Base-by-base conservation (phyloP, 2,888 invertebrate genomes). In the Diplolepis rosae region DNA sequence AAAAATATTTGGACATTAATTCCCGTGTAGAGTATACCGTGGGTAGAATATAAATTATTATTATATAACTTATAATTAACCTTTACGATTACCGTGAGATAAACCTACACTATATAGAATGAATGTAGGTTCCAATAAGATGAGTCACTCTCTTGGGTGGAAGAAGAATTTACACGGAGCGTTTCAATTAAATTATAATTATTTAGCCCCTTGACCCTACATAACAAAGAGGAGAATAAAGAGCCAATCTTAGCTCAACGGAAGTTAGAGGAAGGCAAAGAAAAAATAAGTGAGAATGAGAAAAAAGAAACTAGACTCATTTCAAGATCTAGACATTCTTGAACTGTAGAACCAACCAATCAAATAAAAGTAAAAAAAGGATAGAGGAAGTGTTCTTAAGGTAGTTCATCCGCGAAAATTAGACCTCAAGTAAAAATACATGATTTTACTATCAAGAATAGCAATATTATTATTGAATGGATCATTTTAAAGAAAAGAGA, bases 171-270 rank as follows among this genome's bases (percentile, higher is more conserved):
- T 22, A 22, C 11, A 48, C 22, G 11, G 48, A 48, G 39, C 39
- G 39, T 22, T 61, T 61, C 61, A 42, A 61, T 61, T 61, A 61
- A 24, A 61, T 61, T 42, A 61, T 61, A 61, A 61, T 61, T 61
- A 61, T 39, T 61, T 39, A n/a, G 61, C 13, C 61, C 61, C 24
- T 1, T 61, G 61, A 61, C 61, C 61, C 35, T 4, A 24, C n/a
- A n/a, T 39, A 39, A 61, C 35, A 61, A 61, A 56, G 9, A 13
- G 13, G 9, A 24, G 24, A 39, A 61, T 61, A n/a, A 24, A 61
- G 39, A 35, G 39, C n/a, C 24, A 24, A 24, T 27, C 61, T 39
- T 9, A 18, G 9, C 24, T 13, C 35, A 35, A n/a, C 4, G 2
- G 39, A 27, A 39, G 61, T 11, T 13, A 30, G 15, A 32, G 32